phyloP scores from a whole-genome alignment of 1,140 invertebrate genomes.

The Cataglyphis hispanica region DNA sequence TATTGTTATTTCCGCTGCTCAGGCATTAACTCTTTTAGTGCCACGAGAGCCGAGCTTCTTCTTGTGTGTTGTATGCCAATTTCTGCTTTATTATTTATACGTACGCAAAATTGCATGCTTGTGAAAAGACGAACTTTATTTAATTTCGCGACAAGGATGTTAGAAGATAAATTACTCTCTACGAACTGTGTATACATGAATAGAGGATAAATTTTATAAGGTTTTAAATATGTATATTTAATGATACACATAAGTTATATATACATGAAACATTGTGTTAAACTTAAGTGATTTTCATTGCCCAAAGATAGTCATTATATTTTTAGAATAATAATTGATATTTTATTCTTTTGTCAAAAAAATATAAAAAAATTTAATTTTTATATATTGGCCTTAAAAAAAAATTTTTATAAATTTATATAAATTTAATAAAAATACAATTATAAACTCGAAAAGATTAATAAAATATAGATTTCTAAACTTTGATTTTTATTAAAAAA shows the following conservation, averaged over 20 bases:
- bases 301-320: background rate
- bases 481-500: background rate
- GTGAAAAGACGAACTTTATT: background rate
- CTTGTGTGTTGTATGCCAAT: constrained; percentile 21
- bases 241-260: background rate
- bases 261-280: background rate
- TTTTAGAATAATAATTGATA: background rate
- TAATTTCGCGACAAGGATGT: background rate
- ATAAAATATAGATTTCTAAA: background rate
- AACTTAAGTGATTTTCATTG: constrained; percentile 1
- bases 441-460: background rate
- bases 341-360: background rate
- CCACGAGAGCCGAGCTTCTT: constrained; percentile 6
- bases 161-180: background rate
- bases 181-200: too few species aligned
- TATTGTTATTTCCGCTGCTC: constrained; percentile 41
- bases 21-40: constrained; percentile 42
- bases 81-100: background rate
- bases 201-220: background rate
- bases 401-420: background rate
- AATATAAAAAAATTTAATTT: background rate
- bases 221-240: background rate
- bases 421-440: background rate
- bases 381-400: background rate
- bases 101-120: background rate